phyloP scores from a whole-genome alignment of 1,140 invertebrate species.

The Bombyx mori region DNA sequence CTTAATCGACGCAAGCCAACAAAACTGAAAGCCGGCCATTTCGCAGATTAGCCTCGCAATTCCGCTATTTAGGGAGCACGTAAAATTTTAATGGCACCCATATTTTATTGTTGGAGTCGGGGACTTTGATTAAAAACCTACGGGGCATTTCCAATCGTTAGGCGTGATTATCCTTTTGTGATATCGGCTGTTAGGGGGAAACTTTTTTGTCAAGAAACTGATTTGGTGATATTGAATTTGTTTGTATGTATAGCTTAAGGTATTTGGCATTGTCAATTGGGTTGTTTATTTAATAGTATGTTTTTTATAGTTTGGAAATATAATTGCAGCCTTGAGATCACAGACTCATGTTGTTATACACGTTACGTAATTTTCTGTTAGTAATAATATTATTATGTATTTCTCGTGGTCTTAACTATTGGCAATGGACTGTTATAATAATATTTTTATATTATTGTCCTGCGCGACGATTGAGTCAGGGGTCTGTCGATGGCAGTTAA shows the following conservation, averaged over 20 bases:
- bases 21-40: conserved; percentile 7
- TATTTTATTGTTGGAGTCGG: conserved; percentile 20
- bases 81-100: conserved; percentile 25
- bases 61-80: conserved; percentile 15
- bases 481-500: no score
- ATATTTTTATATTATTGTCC: no score
- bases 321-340: no score
- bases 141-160: conserved; percentile 14
- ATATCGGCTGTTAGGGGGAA: background rate
- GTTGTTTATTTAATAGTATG: no score
- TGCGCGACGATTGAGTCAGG: no score
- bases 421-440: no score
- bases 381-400: no score
- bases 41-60: conserved; percentile 13
- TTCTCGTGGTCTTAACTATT: no score
- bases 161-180: conserved; percentile 7
- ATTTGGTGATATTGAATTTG: background rate
- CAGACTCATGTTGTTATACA: no score
- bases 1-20: conserved; percentile 8
- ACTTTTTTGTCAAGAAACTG: background rate
- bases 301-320: no score
- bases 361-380: no score
- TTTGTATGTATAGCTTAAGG: background rate
- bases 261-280: background rate
- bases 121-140: conserved; percentile 19